These are phyloP conservation scores for Lasioglossum lativentre DNA, from an alignment of 2,888 invertebrate genomes.

Conservation along the genomic window DNA sequence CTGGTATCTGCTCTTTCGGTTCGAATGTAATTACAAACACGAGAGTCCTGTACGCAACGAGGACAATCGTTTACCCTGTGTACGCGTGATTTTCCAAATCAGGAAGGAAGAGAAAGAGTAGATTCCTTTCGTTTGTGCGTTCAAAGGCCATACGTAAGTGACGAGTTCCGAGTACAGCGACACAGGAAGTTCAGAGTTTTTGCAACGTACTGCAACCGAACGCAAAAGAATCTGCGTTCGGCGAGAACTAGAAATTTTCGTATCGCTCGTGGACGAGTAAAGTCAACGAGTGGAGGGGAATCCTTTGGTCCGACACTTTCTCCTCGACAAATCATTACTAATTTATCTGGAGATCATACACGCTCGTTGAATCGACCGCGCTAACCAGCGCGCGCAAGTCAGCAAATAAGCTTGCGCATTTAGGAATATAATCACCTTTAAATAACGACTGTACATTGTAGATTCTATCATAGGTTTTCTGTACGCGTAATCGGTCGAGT, in stretches of 20 bases:
- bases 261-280: constrained; percentile 54
- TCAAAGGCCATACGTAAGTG: constrained; percentile 19
- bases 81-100: constrained; percentile 63
- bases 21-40: constrained; percentile 66
- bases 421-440: constrained; percentile 46
- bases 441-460: constrained; percentile 46
- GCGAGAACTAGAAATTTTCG: constrained; percentile 61
- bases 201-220: constrained; percentile 80
- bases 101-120: constrained; percentile 67
- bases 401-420: constrained; percentile 22
- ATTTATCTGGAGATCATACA: constrained; percentile 60
- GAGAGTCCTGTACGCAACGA: constrained; percentile 39
- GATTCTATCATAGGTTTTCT: constrained; percentile 27
- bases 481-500: constrained; percentile 24
- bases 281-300: constrained; percentile 61
- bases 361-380: constrained; percentile 29
- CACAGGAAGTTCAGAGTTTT: constrained; percentile 65
- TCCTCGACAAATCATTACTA: constrained; percentile 56
- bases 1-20: constrained; percentile 78
- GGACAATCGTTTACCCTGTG: constrained; percentile 42
- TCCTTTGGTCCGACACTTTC: constrained; percentile 68
- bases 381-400: constrained; percentile 13
- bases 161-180: constrained; percentile 47
- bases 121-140: constrained; percentile 24
- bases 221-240: constrained; percentile 43